Base-by-base conservation (phyloP, 2,888 invertebrate genomes). In the Stenchaetothrips biformis region DNA sequence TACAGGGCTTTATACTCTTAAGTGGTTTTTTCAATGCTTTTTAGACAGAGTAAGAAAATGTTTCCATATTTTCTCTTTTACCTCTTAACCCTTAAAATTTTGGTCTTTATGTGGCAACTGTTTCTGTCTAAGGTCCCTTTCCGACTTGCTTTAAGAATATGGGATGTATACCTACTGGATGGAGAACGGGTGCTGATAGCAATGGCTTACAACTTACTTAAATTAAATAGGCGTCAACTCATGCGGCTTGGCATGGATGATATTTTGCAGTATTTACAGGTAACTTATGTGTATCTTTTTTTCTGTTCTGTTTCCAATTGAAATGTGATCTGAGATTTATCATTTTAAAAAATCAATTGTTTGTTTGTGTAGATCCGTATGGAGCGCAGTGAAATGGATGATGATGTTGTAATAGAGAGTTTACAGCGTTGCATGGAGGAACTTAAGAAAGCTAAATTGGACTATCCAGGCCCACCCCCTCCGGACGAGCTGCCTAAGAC, bases 1-100 rank as follows among this genome's bases (percentile, higher is more conserved):
- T 87, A 94, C 98, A 67, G 96, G 97, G 86, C 90, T 99, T 79
- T 99, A 99, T 88, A 96, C 98, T 59, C 91, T 99, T 77, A 99
- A 99, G 87, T 99, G 99, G 99, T 99, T 98, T 89, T 97, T 99
- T 88, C 99, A 99, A 85, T 98, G 99, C 87, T 99, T 99, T 88
- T 93, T 99, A 84, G 99, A 99, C 88, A 91, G 99, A 87, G 97
- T 97, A 88, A 89, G 91, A 4, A 37, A 37, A 37, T 37, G 4
- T 87, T 62, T 80, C 77, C 80, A 86, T 81, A 77, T 37, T 13
- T 48, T 78, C 78, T 18, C 21, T 80, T 37, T 62, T 13, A 78
- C 67, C 53, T 78, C 27, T 81, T 25, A 74, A 48, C 79, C 74
- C 27, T 78, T 80, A 37, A 53, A 48, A 78, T n/a, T 80, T 67